Conservation (phyloP, 1,140 invertebrate genomes). For the Apis laboriosa region DNA sequence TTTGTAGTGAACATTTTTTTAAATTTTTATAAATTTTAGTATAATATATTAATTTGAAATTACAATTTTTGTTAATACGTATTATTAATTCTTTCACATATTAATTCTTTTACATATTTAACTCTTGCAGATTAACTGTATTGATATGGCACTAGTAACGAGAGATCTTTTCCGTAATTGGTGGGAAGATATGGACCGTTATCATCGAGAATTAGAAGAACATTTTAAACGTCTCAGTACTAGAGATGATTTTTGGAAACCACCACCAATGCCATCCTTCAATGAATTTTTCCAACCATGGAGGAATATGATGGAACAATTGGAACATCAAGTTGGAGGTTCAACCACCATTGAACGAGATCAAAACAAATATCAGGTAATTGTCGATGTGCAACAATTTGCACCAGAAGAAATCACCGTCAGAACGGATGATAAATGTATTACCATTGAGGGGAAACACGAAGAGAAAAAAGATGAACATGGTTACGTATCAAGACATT, state of each 20-base stretch:
- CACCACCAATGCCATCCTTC: constrained; percentile 24
- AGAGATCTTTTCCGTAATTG: constrained; percentile 31
- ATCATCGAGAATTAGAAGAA: constrained; percentile 49
- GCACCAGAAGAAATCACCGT: constrained; percentile 56
- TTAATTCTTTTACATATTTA: constrained; percentile 3
- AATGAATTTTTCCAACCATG: constrained; percentile 5
- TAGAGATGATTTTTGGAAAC: neutral
- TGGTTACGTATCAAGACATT: constrained; percentile 88
- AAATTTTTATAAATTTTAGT: neutral
- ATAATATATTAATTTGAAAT: neutral
- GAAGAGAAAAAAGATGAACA: constrained; percentile 89
- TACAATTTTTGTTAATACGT: neutral
- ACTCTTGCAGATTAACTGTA: constrained; percentile 1
- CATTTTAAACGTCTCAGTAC: constrained; percentile 34
- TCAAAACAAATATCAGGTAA: constrained; percentile 41
- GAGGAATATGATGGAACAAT: constrained; percentile 4
- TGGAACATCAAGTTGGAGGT: constrained; percentile 27
- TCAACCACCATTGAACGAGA: constrained; percentile 20
- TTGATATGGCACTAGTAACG: constrained; percentile 51
- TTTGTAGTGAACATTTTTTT: neutral
- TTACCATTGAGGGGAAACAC: constrained; percentile 88
- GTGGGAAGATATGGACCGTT: constrained; percentile 58
- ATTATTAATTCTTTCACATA: no score
- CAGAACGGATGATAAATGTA: constrained; percentile 83
- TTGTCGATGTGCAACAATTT: constrained; percentile 58